Base-by-base conservation (phyloP, 2,113 vertebrate species). In the Oostethus manadensis region DNA sequence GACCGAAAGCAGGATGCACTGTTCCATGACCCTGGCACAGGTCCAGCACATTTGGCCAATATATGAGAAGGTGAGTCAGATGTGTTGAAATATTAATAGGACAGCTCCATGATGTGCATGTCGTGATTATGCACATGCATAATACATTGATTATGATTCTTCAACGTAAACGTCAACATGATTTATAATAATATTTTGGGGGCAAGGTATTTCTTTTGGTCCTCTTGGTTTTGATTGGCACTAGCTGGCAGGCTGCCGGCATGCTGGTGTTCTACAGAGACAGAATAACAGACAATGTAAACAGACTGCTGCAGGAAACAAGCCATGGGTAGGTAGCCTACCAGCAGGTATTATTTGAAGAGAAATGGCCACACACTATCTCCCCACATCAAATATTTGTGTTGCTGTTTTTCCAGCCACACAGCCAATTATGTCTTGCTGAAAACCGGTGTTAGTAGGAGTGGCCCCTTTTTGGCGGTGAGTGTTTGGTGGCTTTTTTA, bases 51-150 rank as follows among this genome's bases (percentile, higher is more conserved):
- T 61, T 29, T 56, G 58, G 56, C 49, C 61, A 72, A 82, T 77
- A 60, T 51, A 74, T 68, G 58, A 50, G 55, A 44, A 68, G 76
- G 68, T 61, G 56, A 62, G 45, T 66, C 58, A 13, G 59, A 69
- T 65, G 54, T 74, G 60, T 10, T 81, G 62, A 76, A 79, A 85
- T 79, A 81, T 77, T 74, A 45, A 84, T 82, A 54, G 18, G 60
- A 51, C 40, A 66, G 23, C 46, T 70, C 44, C 26, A n/a, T 51
- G 33, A 66, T 38, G 42, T 20, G 8, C 42, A 35, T 60, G 38
- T 42, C 11, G 49, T 66, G 38, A 56, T 22, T 45, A 10, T 20
- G 47, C 3, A 66, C 40, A 68, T 55, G 18, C 20, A 55, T 2
- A 40, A 35, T 20, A 8, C 10, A n/a, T 35, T 54, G 17, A 40